Conservation (phyloP, 2,113 vertebrate genomes). For the Cheilinus undulatus region DNA sequence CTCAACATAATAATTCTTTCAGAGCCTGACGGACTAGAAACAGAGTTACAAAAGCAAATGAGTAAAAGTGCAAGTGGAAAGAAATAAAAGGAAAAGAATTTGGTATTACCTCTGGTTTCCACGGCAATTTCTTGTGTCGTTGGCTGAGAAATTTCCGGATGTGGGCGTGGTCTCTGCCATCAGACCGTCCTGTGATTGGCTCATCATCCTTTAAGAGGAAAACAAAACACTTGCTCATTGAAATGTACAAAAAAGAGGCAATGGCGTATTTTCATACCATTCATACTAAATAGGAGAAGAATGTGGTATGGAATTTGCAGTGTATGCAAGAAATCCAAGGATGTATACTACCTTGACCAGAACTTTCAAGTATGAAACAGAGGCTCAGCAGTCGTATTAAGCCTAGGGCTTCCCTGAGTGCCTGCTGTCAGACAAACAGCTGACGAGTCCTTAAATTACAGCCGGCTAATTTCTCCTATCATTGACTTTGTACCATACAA, state of each 20-base stretch:
- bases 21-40: background rate
- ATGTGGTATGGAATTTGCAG: too few relatives aligned
- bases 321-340: too few relatives aligned
- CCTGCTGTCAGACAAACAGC: too few relatives aligned
- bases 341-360: too few relatives aligned
- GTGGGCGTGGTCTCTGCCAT: constrained; percentile 68
- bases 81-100: background rate
- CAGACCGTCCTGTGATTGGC: constrained; percentile 57
- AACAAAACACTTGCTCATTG: constrained; percentile 2
- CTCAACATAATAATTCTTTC: constrained; percentile 11
- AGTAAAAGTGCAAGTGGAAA: background rate
- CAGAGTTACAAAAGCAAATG: background rate
- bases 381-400: too few relatives aligned
- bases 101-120: constrained; percentile 83
- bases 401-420: too few relatives aligned
- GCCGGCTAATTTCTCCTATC: too few relatives aligned
- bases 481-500: too few relatives aligned
- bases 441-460: too few relatives aligned
- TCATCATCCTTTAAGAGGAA: constrained; percentile 81
- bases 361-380: too few relatives aligned
- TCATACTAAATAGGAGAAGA: too few relatives aligned
- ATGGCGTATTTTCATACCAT: too few relatives aligned
- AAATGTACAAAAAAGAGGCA: background rate
- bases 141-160: constrained; percentile 80
- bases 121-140: constrained; percentile 81